Evolutionary conservation across 2,113 vertebrate species (phyloP).

Genomic region (Marcusenius ussheri): DNA sequence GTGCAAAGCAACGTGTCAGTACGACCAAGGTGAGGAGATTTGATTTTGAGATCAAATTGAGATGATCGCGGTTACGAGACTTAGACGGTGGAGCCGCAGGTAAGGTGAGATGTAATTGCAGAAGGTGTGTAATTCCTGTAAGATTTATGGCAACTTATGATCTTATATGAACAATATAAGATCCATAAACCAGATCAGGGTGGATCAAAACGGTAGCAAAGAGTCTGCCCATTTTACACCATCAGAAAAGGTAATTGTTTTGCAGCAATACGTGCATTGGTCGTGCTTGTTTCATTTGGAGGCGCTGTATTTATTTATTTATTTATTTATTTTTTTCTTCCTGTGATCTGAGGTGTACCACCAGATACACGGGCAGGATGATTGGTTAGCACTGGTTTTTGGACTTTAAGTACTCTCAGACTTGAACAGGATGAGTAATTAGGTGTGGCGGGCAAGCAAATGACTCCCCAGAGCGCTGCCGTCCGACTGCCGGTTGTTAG

Average conservation of each 20-base stretch:
- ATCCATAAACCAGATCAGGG: neutral
- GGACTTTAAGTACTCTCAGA: neutral
- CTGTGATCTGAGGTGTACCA: neutral
- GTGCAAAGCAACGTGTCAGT: neutral
- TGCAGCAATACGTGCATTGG: neutral
- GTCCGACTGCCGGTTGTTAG: neutral
- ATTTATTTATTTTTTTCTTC: neutral
- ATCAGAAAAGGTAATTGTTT: neutral
- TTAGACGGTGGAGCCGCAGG: neutral
- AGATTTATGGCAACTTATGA: neutral
- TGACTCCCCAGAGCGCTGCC: neutral
- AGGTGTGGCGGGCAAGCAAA: neutral
- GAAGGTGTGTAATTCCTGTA: neutral
- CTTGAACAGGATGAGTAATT: neutral
- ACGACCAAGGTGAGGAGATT: neutral
- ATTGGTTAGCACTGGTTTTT: neutral
- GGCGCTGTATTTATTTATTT: neutral
- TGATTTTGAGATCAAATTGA: too few species aligned
- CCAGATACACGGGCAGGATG: neutral
- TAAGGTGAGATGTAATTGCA: neutral
- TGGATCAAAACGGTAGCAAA: neutral
- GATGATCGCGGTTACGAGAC: neutral
- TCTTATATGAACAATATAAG: neutral
- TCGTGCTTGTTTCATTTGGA: neutral
- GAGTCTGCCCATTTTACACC: neutral